Evolutionary conservation across 2,888 invertebrate species (phyloP), one percentile per base, ranked within the genome.

Genomic region (Patella caerulea): DNA sequence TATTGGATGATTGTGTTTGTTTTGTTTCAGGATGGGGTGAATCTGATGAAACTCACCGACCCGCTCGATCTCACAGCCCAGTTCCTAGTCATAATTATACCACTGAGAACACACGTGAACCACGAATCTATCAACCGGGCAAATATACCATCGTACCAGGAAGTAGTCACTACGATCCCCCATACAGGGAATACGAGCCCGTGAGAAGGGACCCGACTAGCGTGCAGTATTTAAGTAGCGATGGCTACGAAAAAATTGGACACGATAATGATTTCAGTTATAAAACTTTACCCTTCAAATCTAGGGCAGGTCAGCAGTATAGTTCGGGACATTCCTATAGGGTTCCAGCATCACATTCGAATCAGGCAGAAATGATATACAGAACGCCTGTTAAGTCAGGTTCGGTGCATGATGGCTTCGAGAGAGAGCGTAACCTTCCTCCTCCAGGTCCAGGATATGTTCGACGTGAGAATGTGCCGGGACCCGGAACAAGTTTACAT

Each of bases 21-120:
- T 72, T 3, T 53, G 17, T 71, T 75, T 72, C 59, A 79, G 79
- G 77, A 72, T 79, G 77, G 79, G 55, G 77, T 54, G 65, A 65
- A 73, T 19, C n/a, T 71, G 79, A 76, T 56, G 75, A 73, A 34
- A 71, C 5, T 71, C 73, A 29, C 14, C 71, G 54, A n/a, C 69
- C 24, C 29, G 73, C 45, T 29, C 73, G 75, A 69, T 75, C 73
- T n/a, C 73, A 56, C 5, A 71, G 71, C 14, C 24, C 71, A 56
- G n/a, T 59, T n/a, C n/a, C 72, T 9, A 54, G 73, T 45, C 55
- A 69, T 54, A 52, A 19, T 70, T 59, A 77, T 54, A 72, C 70
- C 59, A 29, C 56, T 55, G 19, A 76, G 24, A 15, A 55, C 59
- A 52, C 72, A 65, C 45, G 54, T 34, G n/a, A 69, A 65, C 65